Conservation (phyloP, 2,888 invertebrate genomes). For the Theodoxus fluviatilis region DNA sequence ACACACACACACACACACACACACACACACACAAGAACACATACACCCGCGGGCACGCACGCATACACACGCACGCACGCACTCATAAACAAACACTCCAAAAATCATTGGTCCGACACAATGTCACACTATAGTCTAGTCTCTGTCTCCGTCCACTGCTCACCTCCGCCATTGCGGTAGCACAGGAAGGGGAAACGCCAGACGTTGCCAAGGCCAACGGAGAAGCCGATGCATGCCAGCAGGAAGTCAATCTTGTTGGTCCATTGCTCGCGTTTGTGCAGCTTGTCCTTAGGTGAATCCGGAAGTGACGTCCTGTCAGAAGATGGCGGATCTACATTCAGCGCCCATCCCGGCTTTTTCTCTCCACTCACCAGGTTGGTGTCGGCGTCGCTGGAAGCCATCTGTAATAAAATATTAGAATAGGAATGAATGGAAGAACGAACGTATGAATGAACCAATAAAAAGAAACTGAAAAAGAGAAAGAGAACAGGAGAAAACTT, state of each 20-base stretch:
- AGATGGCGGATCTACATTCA: no score
- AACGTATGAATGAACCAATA: background rate
- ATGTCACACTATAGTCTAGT: background rate
- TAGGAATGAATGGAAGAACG: background rate
- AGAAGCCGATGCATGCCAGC: conserved; percentile 47
- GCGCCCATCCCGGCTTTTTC: no score
- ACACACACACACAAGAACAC: no score
- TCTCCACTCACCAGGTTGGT: no score
- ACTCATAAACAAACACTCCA: no score
- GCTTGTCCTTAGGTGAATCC: no score
- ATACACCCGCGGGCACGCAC: no score
- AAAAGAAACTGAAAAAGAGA: background rate
- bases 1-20: background rate
- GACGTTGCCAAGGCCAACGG: conserved; percentile 48
- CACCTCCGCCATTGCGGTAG: conserved; percentile 55
- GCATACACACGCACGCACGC: background rate
- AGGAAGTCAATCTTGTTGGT: conserved; percentile 52
- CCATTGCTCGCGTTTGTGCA: conserved; percentile 49
- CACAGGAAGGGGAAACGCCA: conserved; percentile 72
- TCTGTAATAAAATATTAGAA: no score
- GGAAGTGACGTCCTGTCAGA: no score
- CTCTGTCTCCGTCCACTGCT: no score
- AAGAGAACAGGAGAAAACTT: background rate
- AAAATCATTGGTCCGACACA: background rate
- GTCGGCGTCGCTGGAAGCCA: no score